A percentile compares a stretch with the other conserved stretches of the same genome.
phyloP scores from a whole-genome alignment of 2,113 vertebrate species.

The Trematomus loennbergii region DNA sequence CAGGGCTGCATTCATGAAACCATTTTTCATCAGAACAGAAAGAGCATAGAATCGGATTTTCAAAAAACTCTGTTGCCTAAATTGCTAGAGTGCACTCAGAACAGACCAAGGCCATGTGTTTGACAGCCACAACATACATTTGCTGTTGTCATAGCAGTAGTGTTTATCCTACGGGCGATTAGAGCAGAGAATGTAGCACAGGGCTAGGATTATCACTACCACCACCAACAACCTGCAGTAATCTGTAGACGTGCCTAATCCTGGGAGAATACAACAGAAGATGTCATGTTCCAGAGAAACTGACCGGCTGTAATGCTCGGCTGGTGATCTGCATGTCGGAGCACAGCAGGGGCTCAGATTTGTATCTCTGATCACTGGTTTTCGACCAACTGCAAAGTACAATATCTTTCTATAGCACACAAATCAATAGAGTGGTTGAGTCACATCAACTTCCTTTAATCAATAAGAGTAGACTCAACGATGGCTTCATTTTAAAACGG shows the following conservation, averaged over 20 bases:
- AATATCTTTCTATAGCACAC: constrained; percentile 37
- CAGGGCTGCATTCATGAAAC: not conserved
- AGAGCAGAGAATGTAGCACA: not conserved
- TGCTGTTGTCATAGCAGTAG: constrained; percentile 47
- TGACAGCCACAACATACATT: constrained; percentile 23
- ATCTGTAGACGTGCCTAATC: not conserved
- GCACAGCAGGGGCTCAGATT: constrained; percentile 13
- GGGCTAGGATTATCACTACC: not conserved
- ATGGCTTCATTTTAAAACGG: constrained; percentile 29
- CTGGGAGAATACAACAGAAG: not conserved
- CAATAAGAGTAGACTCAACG: constrained; percentile 37
- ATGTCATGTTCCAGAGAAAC: not conserved
- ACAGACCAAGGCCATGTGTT: constrained; percentile 26
- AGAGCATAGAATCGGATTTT: not conserved
- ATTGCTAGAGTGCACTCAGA: constrained; percentile 29
- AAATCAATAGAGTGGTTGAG: constrained; percentile 43
- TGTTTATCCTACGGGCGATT: constrained; percentile 5
- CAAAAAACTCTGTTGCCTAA: not conserved
- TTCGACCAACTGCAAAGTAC: constrained; percentile 8
- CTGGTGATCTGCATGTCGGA: constrained; percentile 15
- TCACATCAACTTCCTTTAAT: constrained; percentile 29
- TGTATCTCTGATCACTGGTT: constrained; percentile 21
- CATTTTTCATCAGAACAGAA: constrained; percentile 1
- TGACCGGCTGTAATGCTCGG: not conserved
- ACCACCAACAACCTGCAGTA: not conserved